These are phyloP conservation scores for Nezara viridula DNA, from an alignment of 2,888 invertebrate genomes.

Conservation along the genomic window DNA sequence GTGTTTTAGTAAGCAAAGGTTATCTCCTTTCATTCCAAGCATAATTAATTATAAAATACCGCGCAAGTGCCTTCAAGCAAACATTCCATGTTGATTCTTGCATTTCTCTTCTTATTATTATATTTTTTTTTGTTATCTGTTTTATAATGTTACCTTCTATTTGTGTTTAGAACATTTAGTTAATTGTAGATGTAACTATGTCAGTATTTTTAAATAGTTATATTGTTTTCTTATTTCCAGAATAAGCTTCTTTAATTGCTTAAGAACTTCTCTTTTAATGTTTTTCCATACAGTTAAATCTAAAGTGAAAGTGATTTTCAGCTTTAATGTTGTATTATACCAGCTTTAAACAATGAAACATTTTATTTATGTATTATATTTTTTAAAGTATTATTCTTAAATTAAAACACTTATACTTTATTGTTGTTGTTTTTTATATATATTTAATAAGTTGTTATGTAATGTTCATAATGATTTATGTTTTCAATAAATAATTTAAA, in stretches of 20 bases:
- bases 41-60: not conserved
- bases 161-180: not conserved
- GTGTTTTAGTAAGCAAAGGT: slow-evolving; percentile 91
- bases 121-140: not conserved
- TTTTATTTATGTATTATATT: slow-evolving; percentile 31
- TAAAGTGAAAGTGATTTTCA: not conserved
- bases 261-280: not conserved
- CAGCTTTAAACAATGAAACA: not conserved
- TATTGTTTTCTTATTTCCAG: not conserved
- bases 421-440: not conserved
- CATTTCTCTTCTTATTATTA: not conserved
- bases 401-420: not conserved
- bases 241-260: slow-evolving; percentile 9
- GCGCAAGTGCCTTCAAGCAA: slow-evolving; percentile 19
- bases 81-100: not conserved
- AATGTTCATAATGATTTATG: not conserved
- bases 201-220: slow-evolving; percentile 18
- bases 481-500: slow-evolving; percentile 38
- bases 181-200: not conserved
- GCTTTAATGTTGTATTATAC: slow-evolving; percentile 48
- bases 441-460: slow-evolving; percentile 36
- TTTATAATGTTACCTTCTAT: not conserved
- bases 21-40: slow-evolving; percentile 75
- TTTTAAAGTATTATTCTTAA: slow-evolving; percentile 39
- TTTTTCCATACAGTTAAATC: not conserved